Percentiles rank a stretch among this genome's conserved stretches.
Evolutionary conservation across 2,113 vertebrate species (phyloP).

Genomic region (Zonotrichia leucophrys): DNA sequence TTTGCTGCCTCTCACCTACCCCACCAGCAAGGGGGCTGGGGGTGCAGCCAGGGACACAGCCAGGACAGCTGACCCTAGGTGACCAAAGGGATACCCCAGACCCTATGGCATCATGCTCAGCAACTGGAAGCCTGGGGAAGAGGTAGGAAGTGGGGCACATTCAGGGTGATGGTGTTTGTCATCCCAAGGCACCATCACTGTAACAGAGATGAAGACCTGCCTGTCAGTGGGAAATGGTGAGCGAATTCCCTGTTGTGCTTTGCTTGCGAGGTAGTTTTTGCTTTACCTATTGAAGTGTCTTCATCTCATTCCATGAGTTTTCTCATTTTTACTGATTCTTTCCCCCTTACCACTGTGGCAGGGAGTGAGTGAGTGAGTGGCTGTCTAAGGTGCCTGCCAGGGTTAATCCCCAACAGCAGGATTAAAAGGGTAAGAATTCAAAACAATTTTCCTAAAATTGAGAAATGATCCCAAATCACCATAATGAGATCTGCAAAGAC

Average conservation of each 20-base stretch:
- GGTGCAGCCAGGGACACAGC: neutral
- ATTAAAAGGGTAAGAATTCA: neutral
- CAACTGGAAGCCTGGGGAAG: neutral
- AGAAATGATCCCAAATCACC: neutral
- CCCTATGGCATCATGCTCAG: neutral
- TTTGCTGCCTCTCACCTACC: neutral
- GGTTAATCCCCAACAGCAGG: neutral
- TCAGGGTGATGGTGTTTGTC: neutral
- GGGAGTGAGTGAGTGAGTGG: neutral
- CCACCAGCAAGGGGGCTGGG: accelerated
- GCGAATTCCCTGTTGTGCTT: neutral
- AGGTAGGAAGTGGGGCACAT: neutral
- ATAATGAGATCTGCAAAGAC: neutral
- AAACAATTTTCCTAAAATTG: neutral
- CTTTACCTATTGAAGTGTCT: neutral
- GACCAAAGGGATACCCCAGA: neutral
- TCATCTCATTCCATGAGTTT: neutral
- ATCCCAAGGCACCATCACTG: neutral
- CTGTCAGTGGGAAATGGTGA: neutral
- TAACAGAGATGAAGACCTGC: neutral
- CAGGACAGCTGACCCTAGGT: neutral
- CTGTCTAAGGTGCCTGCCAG: neutral
- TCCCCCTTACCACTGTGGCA: neutral
- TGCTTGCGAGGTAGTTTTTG: neutral
- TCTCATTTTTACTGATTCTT: neutral